Conservation (phyloP, 2,888 invertebrate species). For the Drosophila mercatorum region DNA sequence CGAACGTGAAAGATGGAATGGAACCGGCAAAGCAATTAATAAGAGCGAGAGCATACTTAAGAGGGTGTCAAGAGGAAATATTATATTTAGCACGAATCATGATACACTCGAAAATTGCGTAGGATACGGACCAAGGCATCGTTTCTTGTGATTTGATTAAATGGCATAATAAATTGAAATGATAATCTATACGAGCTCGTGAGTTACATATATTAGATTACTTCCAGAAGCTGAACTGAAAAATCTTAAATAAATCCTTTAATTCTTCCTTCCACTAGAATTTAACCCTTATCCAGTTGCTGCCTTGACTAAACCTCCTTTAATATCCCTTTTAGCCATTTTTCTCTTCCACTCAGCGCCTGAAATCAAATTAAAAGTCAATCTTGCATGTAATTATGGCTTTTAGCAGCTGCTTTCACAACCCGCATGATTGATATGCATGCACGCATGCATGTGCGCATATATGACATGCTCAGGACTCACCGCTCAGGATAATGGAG, state of each 20-base stretch:
- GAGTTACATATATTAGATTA: too few relatives aligned
- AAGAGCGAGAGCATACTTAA: conserved; percentile 22
- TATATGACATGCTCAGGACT: conserved; percentile 9
- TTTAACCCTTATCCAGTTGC: not conserved
- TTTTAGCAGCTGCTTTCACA: conserved; percentile 67
- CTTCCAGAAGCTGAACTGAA: too few relatives aligned
- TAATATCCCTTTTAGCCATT: not conserved
- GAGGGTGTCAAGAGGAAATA: conserved; percentile 43
- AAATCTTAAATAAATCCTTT: too few relatives aligned
- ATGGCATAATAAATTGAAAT: not conserved
- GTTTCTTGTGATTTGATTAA: not conserved
- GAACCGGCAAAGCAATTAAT: conserved; percentile 63
- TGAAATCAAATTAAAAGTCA: conserved; percentile 84
- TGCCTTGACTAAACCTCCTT: not conserved
- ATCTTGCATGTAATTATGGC: conserved; percentile 84
- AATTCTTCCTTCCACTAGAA: not conserved
- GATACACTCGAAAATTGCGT: conserved; percentile 17
- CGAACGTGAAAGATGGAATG: conserved; percentile 34
- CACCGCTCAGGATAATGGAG: conserved; percentile 2
- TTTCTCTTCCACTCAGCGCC: too few relatives aligned
- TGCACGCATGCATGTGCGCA: conserved; percentile 19
- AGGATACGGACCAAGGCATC: not conserved
- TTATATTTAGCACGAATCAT: conserved; percentile 20
- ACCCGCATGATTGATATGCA: conserved; percentile 30
- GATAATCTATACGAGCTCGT: too few relatives aligned